phyloP scores from a whole-genome alignment of 2,797 vertebrate species.

The Thunnus albacares region DNA sequence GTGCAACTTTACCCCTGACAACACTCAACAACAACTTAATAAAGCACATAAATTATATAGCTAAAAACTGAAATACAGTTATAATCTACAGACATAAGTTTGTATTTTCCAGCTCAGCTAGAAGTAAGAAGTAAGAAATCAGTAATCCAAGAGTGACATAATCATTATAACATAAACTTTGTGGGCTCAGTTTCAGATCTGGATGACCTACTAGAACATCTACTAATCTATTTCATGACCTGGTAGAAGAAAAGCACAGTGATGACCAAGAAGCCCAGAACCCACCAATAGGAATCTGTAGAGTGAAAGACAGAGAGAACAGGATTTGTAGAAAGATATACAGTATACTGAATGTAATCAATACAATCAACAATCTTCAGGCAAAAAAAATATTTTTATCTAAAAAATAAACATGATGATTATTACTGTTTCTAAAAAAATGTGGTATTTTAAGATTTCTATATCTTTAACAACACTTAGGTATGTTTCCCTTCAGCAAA shows the following conservation, averaged over 20 bases:
- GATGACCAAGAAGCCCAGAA: conserved; percentile 78
- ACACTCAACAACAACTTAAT: conserved; percentile 6
- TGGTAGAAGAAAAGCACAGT: conserved; percentile 84
- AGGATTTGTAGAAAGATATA: background rate
- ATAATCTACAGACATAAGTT: background rate
- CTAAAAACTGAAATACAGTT: background rate
- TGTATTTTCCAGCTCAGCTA: background rate
- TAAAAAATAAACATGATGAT: too few relatives aligned
- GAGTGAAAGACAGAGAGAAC: conserved; percentile 41
- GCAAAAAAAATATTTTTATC: background rate
- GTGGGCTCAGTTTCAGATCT: conserved; percentile 36
- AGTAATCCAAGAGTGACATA: conserved; percentile 39
- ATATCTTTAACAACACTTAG: too few relatives aligned
- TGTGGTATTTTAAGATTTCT: too few relatives aligned
- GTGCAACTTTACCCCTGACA: background rate
- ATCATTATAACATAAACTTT: background rate
- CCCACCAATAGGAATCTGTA: conserved; percentile 78
- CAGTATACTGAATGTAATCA: background rate
- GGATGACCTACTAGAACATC: background rate
- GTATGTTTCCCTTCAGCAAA: background rate
- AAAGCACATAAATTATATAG: conserved; percentile 1
- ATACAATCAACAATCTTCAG: conserved; percentile 1
- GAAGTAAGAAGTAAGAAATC: background rate
- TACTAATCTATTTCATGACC: conserved; percentile 69
- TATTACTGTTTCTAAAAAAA: too few relatives aligned